Base-by-base conservation (phyloP, 2,888 invertebrate species). In the Erannis defoliaria region DNA sequence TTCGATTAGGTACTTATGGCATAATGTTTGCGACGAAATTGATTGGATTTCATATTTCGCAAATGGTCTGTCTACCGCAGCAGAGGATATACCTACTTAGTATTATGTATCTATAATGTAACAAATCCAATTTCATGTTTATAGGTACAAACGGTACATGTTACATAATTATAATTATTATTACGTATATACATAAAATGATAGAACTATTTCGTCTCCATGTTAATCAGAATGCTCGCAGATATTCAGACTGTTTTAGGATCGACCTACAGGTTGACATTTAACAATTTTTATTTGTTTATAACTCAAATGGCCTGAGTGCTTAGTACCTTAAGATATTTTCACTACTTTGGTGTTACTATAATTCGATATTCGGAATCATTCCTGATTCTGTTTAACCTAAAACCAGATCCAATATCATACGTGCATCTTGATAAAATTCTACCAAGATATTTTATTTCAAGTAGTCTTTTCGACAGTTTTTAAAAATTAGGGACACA, bases 1-100 rank as follows among this genome's bases (percentile, higher is more conserved):
- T 60, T 54, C 40, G 35, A 60, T 60, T 54, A 54, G 50, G 71
- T 67, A 46, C 26, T 33, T 53, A 49, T 59, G 53, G 18, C 18
- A 46, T 31, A 31, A 5, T 16, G 26, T 66, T 58, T 66, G 66
- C 16, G 54, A 63, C 31, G 46, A 38, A 53, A 46, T 53, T 46
- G 46, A 58, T 58, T 53, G 16, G 21, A 31, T 53, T 38, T 35
- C 16, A 53, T 16, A 46, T 45, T 45, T 46, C 31, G 38, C 26
- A 45, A 51, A 51, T 51, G 38, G 38, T 46, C 23, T 46, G 51
- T 16, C 46, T 29, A 19, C 37, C 23, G 12, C 12, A 26, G 33
- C 1, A 6, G 12, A 23, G 23, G n/a, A 33, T 5, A 19, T 19
- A 19, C 10, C 10, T 10, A 8, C 9, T 18, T 8, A 1, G 6